Percentiles rank a stretch among this genome's conserved stretches.
Conservation (phyloP, 2,888 invertebrate genomes). For the Rhogogaster chlorosoma region DNA sequence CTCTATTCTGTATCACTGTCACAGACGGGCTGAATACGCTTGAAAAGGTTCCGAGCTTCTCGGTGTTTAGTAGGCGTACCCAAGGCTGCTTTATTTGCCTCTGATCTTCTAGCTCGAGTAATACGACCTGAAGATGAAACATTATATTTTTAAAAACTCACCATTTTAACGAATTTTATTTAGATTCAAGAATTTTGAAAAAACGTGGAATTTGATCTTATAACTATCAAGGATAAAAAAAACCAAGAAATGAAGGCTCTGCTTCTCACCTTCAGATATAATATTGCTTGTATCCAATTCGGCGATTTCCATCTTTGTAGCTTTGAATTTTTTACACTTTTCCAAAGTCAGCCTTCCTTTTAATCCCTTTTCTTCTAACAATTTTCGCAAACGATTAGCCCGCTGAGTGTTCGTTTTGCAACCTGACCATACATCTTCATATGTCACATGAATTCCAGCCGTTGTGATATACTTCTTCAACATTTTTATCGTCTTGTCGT, state of each 20-base stretch:
- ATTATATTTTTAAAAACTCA: not conserved
- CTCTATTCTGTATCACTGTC: constrained; percentile 66
- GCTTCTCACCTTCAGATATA: constrained; percentile 69
- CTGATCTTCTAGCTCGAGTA: constrained; percentile 60
- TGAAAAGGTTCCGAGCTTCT: constrained; percentile 58
- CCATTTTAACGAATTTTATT: not conserved
- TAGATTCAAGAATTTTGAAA: not conserved
- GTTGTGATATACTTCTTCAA: constrained; percentile 68
- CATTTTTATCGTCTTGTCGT: constrained; percentile 62
- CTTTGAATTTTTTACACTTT: constrained; percentile 70
- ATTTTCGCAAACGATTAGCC: constrained; percentile 62
- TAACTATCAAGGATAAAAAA: not conserved
- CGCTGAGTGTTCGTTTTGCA: constrained; percentile 67
- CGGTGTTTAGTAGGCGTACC: constrained; percentile 55
- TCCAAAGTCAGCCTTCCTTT: constrained; percentile 68
- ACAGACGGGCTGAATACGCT: constrained; percentile 61
- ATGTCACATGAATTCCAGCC: constrained; percentile 69
- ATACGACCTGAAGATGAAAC: constrained; percentile 55
- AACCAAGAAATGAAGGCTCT: constrained; percentile 6
- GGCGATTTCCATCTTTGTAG: constrained; percentile 63
- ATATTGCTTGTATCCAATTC: constrained; percentile 67
- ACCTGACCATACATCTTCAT: constrained; percentile 66
- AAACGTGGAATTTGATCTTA: not conserved
- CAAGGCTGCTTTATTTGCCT: constrained; percentile 46
- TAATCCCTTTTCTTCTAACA: constrained; percentile 70